A percentile compares a stretch with the other conserved stretches of the same genome.
phyloP scores from a whole-genome alignment of 2,888 invertebrate genomes.

The Dastarcus helophoroides region DNA sequence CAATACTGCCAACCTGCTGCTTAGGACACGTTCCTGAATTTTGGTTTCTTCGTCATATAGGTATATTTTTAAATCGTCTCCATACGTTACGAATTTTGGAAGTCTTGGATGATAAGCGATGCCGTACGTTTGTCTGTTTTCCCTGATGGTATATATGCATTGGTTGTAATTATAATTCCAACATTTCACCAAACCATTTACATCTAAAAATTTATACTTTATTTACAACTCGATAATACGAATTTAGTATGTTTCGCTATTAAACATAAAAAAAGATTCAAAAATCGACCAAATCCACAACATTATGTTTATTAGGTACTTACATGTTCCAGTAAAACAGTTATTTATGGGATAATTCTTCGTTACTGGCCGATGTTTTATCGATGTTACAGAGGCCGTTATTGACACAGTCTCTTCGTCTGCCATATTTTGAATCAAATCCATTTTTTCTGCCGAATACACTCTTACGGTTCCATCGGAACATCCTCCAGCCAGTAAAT shows the following conservation, averaged over 20 bases:
- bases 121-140: conserved; percentile 53
- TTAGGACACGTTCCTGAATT: conserved; percentile 49
- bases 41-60: conserved; percentile 60
- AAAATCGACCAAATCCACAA: conserved; percentile 1
- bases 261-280: background rate
- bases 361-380: conserved; percentile 49
- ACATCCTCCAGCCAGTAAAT: conserved; percentile 48
- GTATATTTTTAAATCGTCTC: conserved; percentile 50
- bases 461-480: conserved; percentile 48
- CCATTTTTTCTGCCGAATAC: conserved; percentile 42
- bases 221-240: conserved; percentile 3
- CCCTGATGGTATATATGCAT: conserved; percentile 53
- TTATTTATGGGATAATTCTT: conserved; percentile 48
- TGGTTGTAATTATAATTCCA: conserved; percentile 56
- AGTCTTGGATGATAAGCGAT: conserved; percentile 49
- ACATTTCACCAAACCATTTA: conserved; percentile 54
- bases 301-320: conserved; percentile 23
- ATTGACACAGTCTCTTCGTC: conserved; percentile 44
- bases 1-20: conserved; percentile 42
- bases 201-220: conserved; percentile 39
- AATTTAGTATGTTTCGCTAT: conserved; percentile 2
- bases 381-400: conserved; percentile 45
- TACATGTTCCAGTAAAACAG: conserved; percentile 47
- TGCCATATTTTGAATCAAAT: conserved; percentile 38
- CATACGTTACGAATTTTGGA: conserved; percentile 47